Percentiles rank a stretch among this genome's conserved stretches.
phyloP scores from a whole-genome alignment of 2,797 vertebrate species.

The Manis pentadactyla region DNA sequence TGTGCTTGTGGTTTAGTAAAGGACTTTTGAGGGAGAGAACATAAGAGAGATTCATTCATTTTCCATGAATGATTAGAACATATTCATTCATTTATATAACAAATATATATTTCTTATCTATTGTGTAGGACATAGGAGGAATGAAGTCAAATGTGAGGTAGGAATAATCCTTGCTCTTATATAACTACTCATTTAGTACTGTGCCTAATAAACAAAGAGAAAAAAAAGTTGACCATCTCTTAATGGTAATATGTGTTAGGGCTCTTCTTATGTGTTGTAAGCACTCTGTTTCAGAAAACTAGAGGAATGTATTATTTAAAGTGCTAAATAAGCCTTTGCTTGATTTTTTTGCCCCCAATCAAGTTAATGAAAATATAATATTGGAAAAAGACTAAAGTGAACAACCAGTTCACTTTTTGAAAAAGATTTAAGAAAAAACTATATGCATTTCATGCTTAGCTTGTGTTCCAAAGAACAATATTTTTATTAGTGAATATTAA shows the following conservation, averaged over 20 bases:
- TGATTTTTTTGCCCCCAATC: not conserved
- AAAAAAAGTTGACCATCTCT: not conserved
- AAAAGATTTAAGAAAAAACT: not conserved
- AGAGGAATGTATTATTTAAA: not conserved
- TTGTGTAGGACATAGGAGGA: not conserved
- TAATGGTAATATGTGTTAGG: not conserved
- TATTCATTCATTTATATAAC: not conserved
- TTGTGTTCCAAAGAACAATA: not conserved
- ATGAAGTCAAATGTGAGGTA: not conserved
- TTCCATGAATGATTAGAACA: not conserved
- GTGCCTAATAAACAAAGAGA: not conserved
- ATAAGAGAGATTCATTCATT: not conserved
- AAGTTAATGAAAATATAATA: not conserved
- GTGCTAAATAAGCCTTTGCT: not conserved
- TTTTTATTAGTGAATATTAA: not conserved
- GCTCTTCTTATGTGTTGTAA: not conserved
- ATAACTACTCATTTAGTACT: not conserved
- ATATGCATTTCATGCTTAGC: not conserved
- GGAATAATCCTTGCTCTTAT: not conserved
- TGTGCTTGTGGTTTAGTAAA: not conserved
- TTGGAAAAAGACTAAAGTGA: not conserved
- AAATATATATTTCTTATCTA: not conserved
- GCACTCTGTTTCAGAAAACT: not conserved
- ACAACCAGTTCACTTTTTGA: not conserved
- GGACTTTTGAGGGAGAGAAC: not conserved